A percentile compares a stretch with the other conserved stretches of the same genome.
Conservation (phyloP, 1,140 invertebrate genomes). For the Phymastichus coffea region DNA sequence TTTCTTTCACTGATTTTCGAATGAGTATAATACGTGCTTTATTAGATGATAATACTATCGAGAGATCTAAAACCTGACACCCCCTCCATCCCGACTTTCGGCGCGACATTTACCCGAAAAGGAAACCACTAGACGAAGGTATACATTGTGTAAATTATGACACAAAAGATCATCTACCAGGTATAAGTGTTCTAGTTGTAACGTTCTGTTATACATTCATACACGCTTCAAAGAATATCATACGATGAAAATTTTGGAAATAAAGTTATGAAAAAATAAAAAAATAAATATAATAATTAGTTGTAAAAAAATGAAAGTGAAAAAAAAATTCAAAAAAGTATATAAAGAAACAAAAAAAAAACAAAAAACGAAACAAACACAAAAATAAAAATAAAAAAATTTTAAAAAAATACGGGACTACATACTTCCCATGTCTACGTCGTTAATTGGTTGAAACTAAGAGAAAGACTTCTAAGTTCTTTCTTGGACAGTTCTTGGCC, state of each 20-base stretch:
- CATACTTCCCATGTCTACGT: neutral
- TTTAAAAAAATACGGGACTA: neutral
- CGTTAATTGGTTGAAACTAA: neutral
- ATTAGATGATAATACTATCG: neutral
- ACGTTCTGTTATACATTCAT: neutral
- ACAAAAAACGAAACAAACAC: neutral
- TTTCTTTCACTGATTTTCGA: conserved; percentile 20
- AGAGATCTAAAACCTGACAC: too few relatives aligned
- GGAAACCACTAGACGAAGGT: neutral
- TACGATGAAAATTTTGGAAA: neutral
- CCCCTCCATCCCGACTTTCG: neutral
- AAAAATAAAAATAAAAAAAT: too few relatives aligned
- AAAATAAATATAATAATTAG: too few relatives aligned
- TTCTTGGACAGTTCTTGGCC: too few relatives aligned
- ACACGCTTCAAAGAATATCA: conserved; percentile 15
- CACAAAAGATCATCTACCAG: neutral
- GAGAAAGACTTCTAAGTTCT: too few relatives aligned
- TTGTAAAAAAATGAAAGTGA: too few relatives aligned
- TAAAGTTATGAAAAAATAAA: too few relatives aligned
- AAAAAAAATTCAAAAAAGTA: neutral
- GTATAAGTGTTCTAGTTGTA: neutral
- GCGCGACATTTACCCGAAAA: conserved; percentile 2
- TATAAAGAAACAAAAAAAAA: neutral
- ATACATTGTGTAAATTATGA: neutral
- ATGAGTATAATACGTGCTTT: conserved; percentile 5